Conservation (phyloP, 2,888 invertebrate genomes). For the Teinopalpus imperialis region DNA sequence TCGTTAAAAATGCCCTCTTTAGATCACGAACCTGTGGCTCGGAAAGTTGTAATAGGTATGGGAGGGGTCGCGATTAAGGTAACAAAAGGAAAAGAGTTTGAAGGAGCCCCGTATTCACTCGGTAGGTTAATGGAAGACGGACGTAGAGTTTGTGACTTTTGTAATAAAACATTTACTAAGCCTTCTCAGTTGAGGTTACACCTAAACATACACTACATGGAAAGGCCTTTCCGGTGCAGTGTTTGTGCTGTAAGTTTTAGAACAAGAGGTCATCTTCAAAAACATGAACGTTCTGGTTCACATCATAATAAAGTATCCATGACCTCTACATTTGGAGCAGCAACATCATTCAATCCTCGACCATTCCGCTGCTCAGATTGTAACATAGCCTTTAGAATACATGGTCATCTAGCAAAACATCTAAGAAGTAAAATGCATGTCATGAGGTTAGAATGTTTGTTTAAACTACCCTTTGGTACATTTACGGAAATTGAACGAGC, state of each 20-base stretch:
- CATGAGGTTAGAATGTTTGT: slow-evolving; percentile 94
- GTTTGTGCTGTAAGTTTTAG: slow-evolving; percentile 95
- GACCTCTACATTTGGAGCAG: slow-evolving; percentile 92
- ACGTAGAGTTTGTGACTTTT: slow-evolving; percentile 90
- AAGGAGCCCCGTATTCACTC: slow-evolving; percentile 70
- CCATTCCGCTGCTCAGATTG: slow-evolving; percentile 98
- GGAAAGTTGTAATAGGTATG: slow-evolving; percentile 84
- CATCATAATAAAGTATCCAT: slow-evolving; percentile 96
- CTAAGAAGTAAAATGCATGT: slow-evolving; percentile 97
- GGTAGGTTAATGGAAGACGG: slow-evolving; percentile 86
- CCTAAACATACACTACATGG: slow-evolving; percentile 97
- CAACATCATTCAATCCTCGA: slow-evolving; percentile 94
- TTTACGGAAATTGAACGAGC: slow-evolving; percentile 96
- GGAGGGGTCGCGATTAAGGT: slow-evolving; percentile 84
- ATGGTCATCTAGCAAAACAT: slow-evolving; percentile 98
- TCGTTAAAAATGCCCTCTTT: slow-evolving; percentile 53
- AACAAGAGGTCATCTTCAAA: slow-evolving; percentile 94
- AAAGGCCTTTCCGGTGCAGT: slow-evolving; percentile 94
- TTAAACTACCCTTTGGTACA: slow-evolving; percentile 96
- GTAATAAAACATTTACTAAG: slow-evolving; percentile 95
- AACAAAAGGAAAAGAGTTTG: slow-evolving; percentile 77
- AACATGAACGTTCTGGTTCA: slow-evolving; percentile 95
- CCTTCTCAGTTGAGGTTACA: slow-evolving; percentile 94
- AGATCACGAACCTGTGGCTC: slow-evolving; percentile 74
- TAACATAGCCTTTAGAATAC: slow-evolving; percentile 97